Evolutionary conservation across 2,888 invertebrate species (phyloP).

Genomic region (Hyalella azteca): DNA sequence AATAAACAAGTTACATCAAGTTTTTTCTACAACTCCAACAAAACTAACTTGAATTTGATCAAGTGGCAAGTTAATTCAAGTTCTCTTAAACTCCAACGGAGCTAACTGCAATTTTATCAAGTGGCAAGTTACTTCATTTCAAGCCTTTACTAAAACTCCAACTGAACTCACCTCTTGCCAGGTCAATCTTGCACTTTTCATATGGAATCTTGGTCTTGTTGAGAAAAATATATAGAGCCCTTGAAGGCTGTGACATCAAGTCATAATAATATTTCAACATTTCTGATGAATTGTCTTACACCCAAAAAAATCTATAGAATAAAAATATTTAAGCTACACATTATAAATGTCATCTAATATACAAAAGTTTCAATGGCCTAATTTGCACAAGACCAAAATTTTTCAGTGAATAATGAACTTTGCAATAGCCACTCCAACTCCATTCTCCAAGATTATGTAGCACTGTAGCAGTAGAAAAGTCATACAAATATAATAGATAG

Average conservation of each 20-base stretch:
- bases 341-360: background rate
- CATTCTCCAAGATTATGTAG: too few relatives aligned
- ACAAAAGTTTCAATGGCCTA: background rate
- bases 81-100: too few relatives aligned
- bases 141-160: too few relatives aligned
- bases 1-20: too few relatives aligned
- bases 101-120: too few relatives aligned
- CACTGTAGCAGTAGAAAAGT: too few relatives aligned
- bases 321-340: background rate
- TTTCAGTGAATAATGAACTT: too few relatives aligned
- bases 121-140: too few relatives aligned
- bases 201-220: conserved; percentile 62
- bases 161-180: conserved; percentile 62
- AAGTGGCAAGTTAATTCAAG: background rate
- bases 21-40: background rate
- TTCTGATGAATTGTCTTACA: background rate
- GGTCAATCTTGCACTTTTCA: conserved; percentile 62
- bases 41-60: background rate
- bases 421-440: too few relatives aligned
- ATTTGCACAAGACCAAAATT: too few relatives aligned
- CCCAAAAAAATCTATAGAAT: background rate
- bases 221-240: conserved; percentile 42
- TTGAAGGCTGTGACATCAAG: conserved; percentile 44
- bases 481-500: too few relatives aligned
- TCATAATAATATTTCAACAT: conserved; percentile 40